These are phyloP conservation scores for Chrysodeixis includens DNA, from an alignment of 2,888 invertebrate genomes.

Conservation along the genomic window DNA sequence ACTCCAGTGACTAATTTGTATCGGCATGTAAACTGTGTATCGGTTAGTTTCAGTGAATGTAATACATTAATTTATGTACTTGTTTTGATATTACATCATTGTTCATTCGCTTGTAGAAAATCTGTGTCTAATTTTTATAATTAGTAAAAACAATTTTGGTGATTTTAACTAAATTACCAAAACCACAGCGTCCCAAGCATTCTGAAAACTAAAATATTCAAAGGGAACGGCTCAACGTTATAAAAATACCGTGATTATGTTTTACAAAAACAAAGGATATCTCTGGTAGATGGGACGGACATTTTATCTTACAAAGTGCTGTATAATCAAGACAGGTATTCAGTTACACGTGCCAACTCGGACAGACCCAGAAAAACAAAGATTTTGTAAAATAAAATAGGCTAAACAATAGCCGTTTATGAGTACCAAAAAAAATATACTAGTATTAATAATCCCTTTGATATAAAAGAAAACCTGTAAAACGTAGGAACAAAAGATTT, in stretches of 20 bases:
- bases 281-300: neutral
- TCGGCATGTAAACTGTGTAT: neutral
- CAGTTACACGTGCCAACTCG: neutral
- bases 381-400: neutral
- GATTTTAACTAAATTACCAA: neutral
- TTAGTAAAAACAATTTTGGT: neutral
- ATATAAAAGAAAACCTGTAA: slow-evolving; percentile 1
- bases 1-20: slow-evolving; percentile 4
- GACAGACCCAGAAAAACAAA: neutral
- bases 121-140: neutral
- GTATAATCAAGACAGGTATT: slow-evolving; percentile 6
- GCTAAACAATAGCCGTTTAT: neutral
- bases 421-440: neutral
- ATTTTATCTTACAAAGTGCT: neutral
- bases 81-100: no score
- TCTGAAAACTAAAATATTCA: neutral
- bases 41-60: neutral
- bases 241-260: slow-evolving; percentile 1
- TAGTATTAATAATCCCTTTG: neutral
- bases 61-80: neutral
- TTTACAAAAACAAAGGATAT: neutral
- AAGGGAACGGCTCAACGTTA: neutral
- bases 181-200: neutral
- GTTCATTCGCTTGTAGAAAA: no score
- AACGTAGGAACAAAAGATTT: neutral